Percentiles rank a stretch among this genome's conserved stretches.
phyloP scores from a whole-genome alignment of 2,888 invertebrate genomes.

The Cybosia mesomella region DNA sequence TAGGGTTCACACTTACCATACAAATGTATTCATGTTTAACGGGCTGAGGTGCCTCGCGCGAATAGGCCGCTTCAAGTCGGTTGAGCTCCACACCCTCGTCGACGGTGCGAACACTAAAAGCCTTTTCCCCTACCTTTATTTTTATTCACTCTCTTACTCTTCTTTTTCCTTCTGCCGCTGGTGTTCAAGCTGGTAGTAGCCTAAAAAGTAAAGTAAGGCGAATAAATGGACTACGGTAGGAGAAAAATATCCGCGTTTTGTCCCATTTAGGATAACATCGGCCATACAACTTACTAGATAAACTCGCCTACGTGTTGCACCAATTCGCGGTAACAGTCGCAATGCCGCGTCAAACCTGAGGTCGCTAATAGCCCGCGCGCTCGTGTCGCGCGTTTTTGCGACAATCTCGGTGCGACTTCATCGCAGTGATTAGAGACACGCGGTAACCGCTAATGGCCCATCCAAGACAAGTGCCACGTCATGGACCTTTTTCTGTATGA shows the following conservation, averaged over 20 bases:
- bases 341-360: background rate
- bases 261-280: background rate
- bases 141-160: too few relatives aligned
- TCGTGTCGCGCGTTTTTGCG: slow-evolving; percentile 9
- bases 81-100: background rate
- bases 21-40: background rate
- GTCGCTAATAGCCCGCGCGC: background rate
- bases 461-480: slow-evolving; percentile 8
- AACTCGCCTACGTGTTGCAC: background rate
- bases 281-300: background rate
- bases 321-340: background rate
- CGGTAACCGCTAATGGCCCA: slow-evolving; percentile 12
- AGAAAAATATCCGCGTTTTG: background rate
- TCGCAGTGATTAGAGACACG: slow-evolving; percentile 1
- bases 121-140: too few relatives aligned
- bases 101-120: background rate
- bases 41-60: background rate
- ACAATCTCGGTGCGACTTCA: background rate
- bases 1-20: slow-evolving; percentile 2
- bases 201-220: background rate
- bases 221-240: background rate
- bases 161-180: too few relatives aligned
- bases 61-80: background rate
- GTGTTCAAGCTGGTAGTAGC: too few relatives aligned
- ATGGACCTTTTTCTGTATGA: slow-evolving; percentile 11